A percentile compares a stretch with the other conserved stretches of the same genome.
Conservation (phyloP, 2,797 vertebrate genomes). For the Danio jaintianensis region DNA sequence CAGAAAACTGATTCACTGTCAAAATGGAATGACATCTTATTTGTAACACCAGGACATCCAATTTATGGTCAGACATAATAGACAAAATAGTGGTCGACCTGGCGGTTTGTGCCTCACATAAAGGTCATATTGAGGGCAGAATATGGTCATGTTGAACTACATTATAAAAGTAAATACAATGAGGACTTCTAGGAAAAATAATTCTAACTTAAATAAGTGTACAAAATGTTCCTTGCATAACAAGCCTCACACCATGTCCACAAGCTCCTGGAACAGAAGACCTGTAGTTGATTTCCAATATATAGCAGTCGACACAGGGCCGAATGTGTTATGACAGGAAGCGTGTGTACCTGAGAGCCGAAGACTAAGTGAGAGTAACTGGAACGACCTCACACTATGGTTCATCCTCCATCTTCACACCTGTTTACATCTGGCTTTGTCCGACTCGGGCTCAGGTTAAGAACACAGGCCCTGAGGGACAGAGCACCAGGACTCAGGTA, state of each 20-base stretch:
- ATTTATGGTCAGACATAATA: not conserved
- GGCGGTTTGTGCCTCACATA: not conserved
- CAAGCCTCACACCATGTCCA: not conserved
- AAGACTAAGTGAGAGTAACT: constrained; percentile 17
- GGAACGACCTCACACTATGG: constrained; percentile 28
- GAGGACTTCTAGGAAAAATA: not conserved
- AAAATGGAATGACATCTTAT: constrained; percentile 24
- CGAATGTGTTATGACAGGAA: constrained; percentile 30
- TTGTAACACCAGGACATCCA: constrained; percentile 12
- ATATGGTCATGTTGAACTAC: not conserved
- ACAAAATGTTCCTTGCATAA: not conserved
- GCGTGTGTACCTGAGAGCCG: constrained; percentile 18
- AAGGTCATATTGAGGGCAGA: not conserved
- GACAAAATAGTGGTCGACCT: not conserved
- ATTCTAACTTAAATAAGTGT: not conserved
- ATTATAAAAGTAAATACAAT: not conserved
- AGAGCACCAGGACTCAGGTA: constrained; percentile 13
- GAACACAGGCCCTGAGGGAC: constrained; percentile 9
- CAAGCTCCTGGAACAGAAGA: not conserved
- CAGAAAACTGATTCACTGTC: constrained; percentile 15
- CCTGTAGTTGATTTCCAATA: constrained; percentile 9
- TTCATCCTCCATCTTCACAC: constrained; percentile 48
- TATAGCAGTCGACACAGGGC: not conserved
- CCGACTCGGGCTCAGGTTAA: constrained; percentile 28
- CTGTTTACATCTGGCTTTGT: constrained; percentile 45